Base-by-base conservation (phyloP, 2,888 invertebrate genomes). In the Copidosoma aretas region DNA sequence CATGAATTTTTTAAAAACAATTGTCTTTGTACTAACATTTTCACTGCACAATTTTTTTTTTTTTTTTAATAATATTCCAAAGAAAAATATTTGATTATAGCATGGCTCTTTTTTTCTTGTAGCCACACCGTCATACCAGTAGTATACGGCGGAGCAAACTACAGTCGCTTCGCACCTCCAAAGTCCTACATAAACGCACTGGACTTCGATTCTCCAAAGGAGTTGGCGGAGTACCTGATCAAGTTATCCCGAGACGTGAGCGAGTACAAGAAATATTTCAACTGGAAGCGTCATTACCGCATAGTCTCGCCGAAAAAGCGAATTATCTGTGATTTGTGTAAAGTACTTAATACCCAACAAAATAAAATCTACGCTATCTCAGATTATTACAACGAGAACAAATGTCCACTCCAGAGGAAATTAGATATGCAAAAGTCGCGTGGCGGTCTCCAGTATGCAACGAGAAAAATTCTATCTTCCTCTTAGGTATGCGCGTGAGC, bases 61-160 rank as follows among this genome's bases (percentile, higher is more conserved):
- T n/a, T n/a, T n/a, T n/a, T n/a, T n/a, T n/a, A n/a, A n/a, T n/a
- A n/a, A n/a, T n/a, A n/a, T n/a, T n/a, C n/a, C n/a, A n/a, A n/a
- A n/a, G n/a, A n/a, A n/a, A n/a, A n/a, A n/a, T n/a, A n/a, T n/a
- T n/a, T n/a, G n/a, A n/a, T n/a, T n/a, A n/a, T n/a, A n/a, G n/a
- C n/a, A n/a, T n/a, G n/a, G n/a, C n/a, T n/a, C n/a, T n/a, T n/a
- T 8, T 32, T 32, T 32, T 32, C 3, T 32, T 32, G 3, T 32
- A 32, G 32, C 32, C 32, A 79, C 66, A 64, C 87, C 73, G 84
- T 90, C 15, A 81, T 91, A 49, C 91, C 91, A 1, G 86, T 91
- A 5, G 90, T 90, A 10, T 90, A 89, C 84, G 90, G 91, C 1
- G 90, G 89, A n/a, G 88, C 87, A 51, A 88, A 91, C 77, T 90